Evolutionary conservation across 2,113 vertebrate genomes (phyloP).

Genomic region (Ornithorhynchus anatinus): DNA sequence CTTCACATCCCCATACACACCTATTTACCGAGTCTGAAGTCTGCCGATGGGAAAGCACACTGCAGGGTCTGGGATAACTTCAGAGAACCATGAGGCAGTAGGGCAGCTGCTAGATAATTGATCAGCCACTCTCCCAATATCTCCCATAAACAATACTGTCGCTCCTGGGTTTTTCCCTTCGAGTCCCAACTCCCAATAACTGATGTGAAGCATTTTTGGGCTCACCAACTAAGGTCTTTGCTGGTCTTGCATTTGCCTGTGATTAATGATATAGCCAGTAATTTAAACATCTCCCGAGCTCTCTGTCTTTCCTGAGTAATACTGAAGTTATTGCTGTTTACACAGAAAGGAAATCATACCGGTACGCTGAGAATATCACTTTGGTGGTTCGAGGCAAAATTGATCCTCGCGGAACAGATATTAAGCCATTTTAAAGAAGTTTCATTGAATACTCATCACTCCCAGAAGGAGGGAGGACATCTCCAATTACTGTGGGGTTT

Average conservation of each 20-base stretch:
- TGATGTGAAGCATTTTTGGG: slow-evolving; percentile 45
- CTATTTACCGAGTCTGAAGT: not conserved
- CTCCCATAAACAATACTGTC: not conserved
- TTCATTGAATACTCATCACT: not conserved
- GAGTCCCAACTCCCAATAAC: slow-evolving; percentile 20
- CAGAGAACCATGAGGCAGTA: not conserved
- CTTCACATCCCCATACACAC: not conserved
- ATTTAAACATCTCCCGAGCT: slow-evolving; percentile 59
- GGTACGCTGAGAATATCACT: not conserved
- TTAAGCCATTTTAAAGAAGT: not conserved
- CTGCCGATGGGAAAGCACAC: not conserved
- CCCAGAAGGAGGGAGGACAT: not conserved
- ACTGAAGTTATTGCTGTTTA: slow-evolving; percentile 45
- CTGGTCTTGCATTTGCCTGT: slow-evolving; percentile 41
- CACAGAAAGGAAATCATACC: slow-evolving; percentile 8
- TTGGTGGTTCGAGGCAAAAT: not conserved
- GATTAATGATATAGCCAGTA: slow-evolving; percentile 58
- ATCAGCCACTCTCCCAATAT: not conserved
- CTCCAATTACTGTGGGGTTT: not conserved
- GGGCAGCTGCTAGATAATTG: not conserved
- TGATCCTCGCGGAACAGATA: slow-evolving; percentile 25
- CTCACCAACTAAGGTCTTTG: slow-evolving; percentile 49
- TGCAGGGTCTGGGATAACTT: not conserved
- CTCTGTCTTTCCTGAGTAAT: slow-evolving; percentile 49
- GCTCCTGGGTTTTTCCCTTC: not conserved